Evolutionary conservation across 64 coral and sea anemone genomes (phyloP).

Genomic region (Montipora cactus): DNA sequence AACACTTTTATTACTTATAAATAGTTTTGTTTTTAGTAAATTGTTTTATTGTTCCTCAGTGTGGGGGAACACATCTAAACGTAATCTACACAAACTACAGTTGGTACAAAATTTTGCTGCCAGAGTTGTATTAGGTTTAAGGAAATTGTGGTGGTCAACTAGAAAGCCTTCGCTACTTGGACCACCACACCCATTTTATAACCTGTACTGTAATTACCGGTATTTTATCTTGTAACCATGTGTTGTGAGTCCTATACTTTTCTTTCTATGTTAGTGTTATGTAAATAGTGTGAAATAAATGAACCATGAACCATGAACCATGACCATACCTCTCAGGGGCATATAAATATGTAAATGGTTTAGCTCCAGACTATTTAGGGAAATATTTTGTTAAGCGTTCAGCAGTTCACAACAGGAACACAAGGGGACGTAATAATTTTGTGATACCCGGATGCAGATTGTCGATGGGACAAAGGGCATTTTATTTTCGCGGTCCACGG

Average conservation of each 20-base stretch:
- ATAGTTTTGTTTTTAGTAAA: constrained; percentile 24
- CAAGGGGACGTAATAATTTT: constrained; percentile 4
- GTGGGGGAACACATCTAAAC: constrained; percentile 17
- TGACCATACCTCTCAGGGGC: constrained; percentile 23
- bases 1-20: constrained; percentile 55
- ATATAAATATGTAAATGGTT: constrained; percentile 28
- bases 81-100: constrained; percentile 31
- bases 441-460: constrained; percentile 7
- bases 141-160: background rate
- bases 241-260: too few relatives aligned
- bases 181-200: too few relatives aligned
- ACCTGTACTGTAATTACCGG: too few relatives aligned
- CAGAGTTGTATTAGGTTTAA: constrained; percentile 8
- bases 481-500: constrained; percentile 1
- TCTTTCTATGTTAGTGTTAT: too few relatives aligned
- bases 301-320: too few relatives aligned
- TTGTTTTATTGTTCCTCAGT: constrained; percentile 27
- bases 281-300: too few relatives aligned
- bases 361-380: constrained; percentile 53
- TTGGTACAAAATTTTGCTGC: background rate
- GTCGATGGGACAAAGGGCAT: constrained; percentile 12
- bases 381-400: constrained; percentile 49
- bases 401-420: constrained; percentile 20
- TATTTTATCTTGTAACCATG: too few relatives aligned
- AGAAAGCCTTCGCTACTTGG: too few relatives aligned